Conservation (phyloP, 2,888 invertebrate genomes). For the Tipula vernalis region DNA sequence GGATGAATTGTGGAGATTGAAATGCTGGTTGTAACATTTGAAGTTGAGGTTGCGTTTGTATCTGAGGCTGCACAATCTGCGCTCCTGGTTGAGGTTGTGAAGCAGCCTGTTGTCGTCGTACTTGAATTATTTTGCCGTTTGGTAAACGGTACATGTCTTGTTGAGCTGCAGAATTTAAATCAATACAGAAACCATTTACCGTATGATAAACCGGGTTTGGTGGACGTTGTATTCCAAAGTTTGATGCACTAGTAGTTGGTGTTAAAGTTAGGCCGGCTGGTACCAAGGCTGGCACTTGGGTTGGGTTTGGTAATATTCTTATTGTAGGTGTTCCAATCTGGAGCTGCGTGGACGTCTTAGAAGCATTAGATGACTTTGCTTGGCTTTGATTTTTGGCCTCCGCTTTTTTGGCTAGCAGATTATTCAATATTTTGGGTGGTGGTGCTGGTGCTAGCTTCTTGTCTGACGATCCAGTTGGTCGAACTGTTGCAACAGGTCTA, state of each 20-base stretch:
- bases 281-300: not conserved
- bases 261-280: not conserved
- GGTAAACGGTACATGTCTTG: slow-evolving; percentile 35
- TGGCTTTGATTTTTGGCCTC: not conserved
- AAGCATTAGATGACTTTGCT: not conserved
- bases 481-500: not conserved
- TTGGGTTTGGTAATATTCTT: slow-evolving; percentile 9
- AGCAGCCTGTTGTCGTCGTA: slow-evolving; percentile 26
- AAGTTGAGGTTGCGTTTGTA: slow-evolving; percentile 12
- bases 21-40: not conserved
- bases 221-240: slow-evolving; percentile 11
- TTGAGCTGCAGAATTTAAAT: slow-evolving; percentile 34
- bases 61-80: not conserved
- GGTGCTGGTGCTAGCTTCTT: not conserved
- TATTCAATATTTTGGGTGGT: slow-evolving; percentile 40
- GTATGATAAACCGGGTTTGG: slow-evolving; percentile 32
- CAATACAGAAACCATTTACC: slow-evolving; percentile 35
- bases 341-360: not conserved
- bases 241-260: not conserved
- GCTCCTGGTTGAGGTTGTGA: not conserved
- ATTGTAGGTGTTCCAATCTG: not conserved
- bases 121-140: slow-evolving; percentile 35
- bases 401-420: slow-evolving; percentile 18
- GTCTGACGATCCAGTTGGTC: not conserved
- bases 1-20: not conserved